Conservation (phyloP, 1,140 invertebrate species). For the Drosophila sp. region DNA sequence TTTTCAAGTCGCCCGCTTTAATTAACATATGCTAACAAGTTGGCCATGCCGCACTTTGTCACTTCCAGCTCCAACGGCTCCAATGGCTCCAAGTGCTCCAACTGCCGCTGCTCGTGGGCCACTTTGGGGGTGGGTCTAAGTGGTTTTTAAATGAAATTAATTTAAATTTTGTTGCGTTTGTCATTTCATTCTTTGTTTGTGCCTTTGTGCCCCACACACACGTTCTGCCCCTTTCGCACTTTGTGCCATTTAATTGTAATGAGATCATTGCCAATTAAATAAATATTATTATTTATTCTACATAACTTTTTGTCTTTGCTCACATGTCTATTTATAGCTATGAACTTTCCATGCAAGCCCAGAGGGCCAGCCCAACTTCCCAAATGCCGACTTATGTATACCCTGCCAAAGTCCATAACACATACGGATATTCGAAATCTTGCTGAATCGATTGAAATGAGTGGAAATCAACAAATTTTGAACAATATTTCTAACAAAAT, state of each 20-base stretch:
- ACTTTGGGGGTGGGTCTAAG: conserved; percentile 76
- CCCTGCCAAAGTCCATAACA: not conserved
- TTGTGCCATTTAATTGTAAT: conserved; percentile 74
- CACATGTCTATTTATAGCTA: conserved; percentile 71
- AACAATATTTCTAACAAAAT: too few species aligned
- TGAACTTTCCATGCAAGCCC: conserved; percentile 24
- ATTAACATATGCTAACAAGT: conserved; percentile 81
- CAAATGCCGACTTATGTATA: conserved; percentile 1
- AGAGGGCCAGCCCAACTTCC: not conserved
- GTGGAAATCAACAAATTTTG: too few species aligned
- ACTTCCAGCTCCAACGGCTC: conserved; percentile 70
- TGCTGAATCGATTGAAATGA: too few species aligned
- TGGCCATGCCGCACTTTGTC: conserved; percentile 78
- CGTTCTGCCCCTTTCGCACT: conserved; percentile 13
- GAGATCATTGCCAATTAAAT: conserved; percentile 75
- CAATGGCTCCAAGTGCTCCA: conserved; percentile 31
- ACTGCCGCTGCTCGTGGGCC: conserved; percentile 40
- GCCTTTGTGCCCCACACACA: not conserved
- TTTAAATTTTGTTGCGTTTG: conserved; percentile 58
- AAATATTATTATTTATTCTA: conserved; percentile 43
- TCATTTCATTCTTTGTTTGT: not conserved
- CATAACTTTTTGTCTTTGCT: conserved; percentile 30
- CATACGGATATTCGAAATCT: too few species aligned
- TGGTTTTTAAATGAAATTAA: conserved; percentile 81
- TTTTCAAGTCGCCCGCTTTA: conserved; percentile 69